Conservation (phyloP, 2,113 vertebrate genomes). For the Regulus satrapa region DNA sequence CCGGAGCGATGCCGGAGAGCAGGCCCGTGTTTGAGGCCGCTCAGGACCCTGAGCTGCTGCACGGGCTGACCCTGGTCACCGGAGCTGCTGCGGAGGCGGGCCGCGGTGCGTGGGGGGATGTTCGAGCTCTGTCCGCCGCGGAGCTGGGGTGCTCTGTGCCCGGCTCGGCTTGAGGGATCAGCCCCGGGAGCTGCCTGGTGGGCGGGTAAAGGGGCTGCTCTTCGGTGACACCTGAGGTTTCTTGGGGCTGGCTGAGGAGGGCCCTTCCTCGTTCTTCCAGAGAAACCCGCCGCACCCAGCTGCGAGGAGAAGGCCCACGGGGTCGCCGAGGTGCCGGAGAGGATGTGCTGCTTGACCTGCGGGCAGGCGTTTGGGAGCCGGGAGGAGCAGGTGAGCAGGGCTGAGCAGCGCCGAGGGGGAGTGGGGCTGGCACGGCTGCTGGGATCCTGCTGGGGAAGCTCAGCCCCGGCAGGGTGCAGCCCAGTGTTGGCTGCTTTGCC, state of each 20-base stretch:
- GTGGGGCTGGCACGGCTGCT: neutral
- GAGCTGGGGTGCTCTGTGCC: neutral
- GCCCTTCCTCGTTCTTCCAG: neutral
- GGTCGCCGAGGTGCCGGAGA: slow-evolving; percentile 68
- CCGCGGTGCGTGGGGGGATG: neutral
- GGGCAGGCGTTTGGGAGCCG: slow-evolving; percentile 78
- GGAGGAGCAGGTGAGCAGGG: slow-evolving; percentile 85
- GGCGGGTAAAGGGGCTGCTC: neutral
- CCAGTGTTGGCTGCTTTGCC: neutral
- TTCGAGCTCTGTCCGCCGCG: too few relatives aligned
- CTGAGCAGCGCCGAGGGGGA: accelerated
- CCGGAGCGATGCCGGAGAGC: neutral
- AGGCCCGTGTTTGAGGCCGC: slow-evolving; percentile 32
- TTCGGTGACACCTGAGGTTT: neutral
- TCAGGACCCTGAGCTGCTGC: slow-evolving; percentile 2
- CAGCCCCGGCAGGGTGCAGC: neutral
- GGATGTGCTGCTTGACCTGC: slow-evolving; percentile 83
- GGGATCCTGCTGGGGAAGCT: neutral
- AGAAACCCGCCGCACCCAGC: neutral
- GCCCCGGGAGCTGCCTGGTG: neutral
- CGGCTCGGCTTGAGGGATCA: accelerated
- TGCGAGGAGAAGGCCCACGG: neutral
- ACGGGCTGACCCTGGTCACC: slow-evolving; percentile 1
- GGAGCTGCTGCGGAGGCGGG: neutral
- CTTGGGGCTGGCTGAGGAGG: neutral